phyloP scores from a whole-genome alignment of 1,140 invertebrate genomes.

The Zaprionus lachaisei region DNA sequence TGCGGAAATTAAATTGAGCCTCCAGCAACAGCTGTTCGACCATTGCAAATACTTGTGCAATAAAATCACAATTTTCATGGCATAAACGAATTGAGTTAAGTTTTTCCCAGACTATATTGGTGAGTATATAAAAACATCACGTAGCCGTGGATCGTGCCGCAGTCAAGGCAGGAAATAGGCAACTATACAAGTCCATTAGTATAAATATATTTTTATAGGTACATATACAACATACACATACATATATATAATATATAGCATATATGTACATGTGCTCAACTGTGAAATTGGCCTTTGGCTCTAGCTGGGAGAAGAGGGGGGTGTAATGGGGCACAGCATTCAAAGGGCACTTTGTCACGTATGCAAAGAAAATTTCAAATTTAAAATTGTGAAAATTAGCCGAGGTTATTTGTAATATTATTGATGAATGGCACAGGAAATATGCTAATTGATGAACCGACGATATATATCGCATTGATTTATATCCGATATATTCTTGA shows the following conservation, averaged over 20 bases:
- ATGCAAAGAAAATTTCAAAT: slow-evolving; percentile 1
- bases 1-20: neutral
- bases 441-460: slow-evolving; percentile 23
- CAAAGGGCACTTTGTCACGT: slow-evolving; percentile 49
- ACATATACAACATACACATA: slow-evolving; percentile 3
- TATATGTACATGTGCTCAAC: neutral
- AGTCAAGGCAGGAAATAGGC: slow-evolving; percentile 26
- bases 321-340: neutral
- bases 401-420: slow-evolving; percentile 2
- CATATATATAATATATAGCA: neutral
- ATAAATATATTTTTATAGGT: slow-evolving; percentile 21
- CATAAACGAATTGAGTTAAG: neutral
- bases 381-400: neutral
- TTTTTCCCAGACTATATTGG: neutral
- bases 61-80: neutral
- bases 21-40: neutral
- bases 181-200: slow-evolving; percentile 20
- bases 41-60: neutral
- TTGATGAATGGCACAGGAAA: slow-evolving; percentile 13
- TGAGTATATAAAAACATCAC: slow-evolving; percentile 20
- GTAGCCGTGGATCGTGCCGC: slow-evolving; percentile 27
- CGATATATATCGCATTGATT: slow-evolving; percentile 20
- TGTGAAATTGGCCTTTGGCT: slow-evolving; percentile 2
- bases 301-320: neutral
- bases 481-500: slow-evolving; percentile 14